phyloP scores from a whole-genome alignment of 2,113 vertebrate species.

The Toxotes jaculatrix region DNA sequence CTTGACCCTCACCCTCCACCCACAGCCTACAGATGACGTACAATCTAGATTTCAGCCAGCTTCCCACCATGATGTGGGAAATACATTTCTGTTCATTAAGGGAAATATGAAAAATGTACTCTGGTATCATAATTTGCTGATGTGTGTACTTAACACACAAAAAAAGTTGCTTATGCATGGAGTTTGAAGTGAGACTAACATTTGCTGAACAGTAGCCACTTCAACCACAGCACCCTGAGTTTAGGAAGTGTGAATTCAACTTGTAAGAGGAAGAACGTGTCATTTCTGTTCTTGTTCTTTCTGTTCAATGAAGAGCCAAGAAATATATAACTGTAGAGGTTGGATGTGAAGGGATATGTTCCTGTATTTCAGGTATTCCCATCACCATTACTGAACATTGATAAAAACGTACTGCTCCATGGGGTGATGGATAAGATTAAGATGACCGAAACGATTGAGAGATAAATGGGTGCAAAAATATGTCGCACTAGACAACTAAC shows the following conservation, averaged over 20 bases:
- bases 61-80: too few species aligned
- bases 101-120: neutral
- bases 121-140: neutral
- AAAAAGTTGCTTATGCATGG: too few species aligned
- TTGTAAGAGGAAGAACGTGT: neutral
- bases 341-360: neutral
- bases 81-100: neutral
- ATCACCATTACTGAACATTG: neutral
- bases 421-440: conserved; percentile 36
- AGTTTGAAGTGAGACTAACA: too few species aligned
- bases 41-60: neutral
- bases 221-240: too few species aligned
- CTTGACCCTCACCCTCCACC: too few species aligned
- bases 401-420: conserved; percentile 13
- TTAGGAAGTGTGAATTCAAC: too few species aligned
- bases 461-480: conserved; percentile 48
- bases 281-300: too few species aligned
- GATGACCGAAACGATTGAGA: conserved; percentile 37
- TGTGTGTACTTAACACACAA: too few species aligned
- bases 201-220: too few species aligned
- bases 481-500: conserved; percentile 38
- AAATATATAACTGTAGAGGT: neutral
- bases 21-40: neutral
- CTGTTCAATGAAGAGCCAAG: neutral
- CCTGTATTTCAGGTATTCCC: neutral